These are phyloP conservation scores for Emberiza fucata DNA, from an alignment of 2,113 vertebrate species.

Conservation along the genomic window DNA sequence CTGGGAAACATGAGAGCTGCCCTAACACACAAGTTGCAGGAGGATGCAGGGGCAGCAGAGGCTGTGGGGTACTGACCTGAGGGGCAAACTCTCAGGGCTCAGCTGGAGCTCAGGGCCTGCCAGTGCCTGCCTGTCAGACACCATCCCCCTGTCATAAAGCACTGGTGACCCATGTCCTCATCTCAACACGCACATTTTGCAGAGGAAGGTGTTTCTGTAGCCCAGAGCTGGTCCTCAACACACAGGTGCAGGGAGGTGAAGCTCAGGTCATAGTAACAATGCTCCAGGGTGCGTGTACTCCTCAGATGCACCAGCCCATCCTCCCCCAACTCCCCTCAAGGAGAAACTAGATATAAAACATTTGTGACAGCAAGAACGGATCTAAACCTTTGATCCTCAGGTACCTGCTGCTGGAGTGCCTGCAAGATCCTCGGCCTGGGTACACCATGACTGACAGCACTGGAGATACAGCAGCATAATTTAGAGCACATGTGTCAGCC, in stretches of 20 bases:
- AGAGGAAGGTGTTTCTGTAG: neutral
- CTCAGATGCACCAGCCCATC: neutral
- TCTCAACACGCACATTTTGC: neutral
- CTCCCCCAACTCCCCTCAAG: neutral
- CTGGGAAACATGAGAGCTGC: neutral
- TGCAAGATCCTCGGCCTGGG: neutral
- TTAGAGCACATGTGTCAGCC: neutral
- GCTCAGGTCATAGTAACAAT: neutral
- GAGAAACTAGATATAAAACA: constrained; percentile 31
- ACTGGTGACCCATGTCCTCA: neutral
- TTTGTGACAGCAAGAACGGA: constrained; percentile 36
- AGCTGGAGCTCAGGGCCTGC: neutral
- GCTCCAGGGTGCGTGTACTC: neutral
- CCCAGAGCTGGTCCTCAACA: neutral
- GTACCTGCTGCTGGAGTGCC: neutral
- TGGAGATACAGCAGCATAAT: constrained; percentile 5
- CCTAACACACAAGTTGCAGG: neutral
- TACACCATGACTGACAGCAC: constrained; percentile 10
- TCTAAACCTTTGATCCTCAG: constrained; percentile 53
- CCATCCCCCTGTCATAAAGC: neutral
- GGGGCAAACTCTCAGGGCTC: neutral
- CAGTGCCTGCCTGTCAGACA: accelerated
- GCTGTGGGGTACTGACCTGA: neutral
- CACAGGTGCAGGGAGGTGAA: accelerated
- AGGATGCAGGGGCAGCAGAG: neutral